These are phyloP conservation scores for Xestobium rufovillosum DNA, from an alignment of 2,888 invertebrate species.

Conservation along the genomic window DNA sequence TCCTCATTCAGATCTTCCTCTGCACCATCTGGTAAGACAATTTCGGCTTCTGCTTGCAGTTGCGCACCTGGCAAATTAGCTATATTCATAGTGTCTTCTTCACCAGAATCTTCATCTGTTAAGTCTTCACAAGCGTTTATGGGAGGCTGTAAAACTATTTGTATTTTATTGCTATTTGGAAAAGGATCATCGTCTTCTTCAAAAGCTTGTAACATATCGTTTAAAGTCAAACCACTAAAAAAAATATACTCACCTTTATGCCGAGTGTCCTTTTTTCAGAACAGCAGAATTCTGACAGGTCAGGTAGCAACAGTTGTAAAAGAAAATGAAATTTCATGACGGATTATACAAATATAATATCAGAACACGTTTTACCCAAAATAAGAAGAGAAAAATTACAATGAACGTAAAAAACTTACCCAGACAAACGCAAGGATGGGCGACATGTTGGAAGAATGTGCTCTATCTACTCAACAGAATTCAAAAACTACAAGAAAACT, in stretches of 20 bases:
- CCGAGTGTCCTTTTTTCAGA: slow-evolving; percentile 4
- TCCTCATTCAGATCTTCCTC: background rate
- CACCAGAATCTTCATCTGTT: slow-evolving; percentile 19
- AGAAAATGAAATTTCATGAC: background rate
- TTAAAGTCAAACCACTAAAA: slow-evolving; percentile 11
- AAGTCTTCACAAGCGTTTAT: slow-evolving; percentile 14
- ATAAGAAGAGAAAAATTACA: background rate
- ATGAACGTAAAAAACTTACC: slow-evolving; percentile 2
- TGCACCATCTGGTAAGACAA: slow-evolving; percentile 6
- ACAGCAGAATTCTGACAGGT: slow-evolving; percentile 1
- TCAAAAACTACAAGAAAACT: slow-evolving; percentile 1
- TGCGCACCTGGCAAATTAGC: slow-evolving; percentile 16
- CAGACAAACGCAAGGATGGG: background rate
- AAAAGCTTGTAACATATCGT: slow-evolving; percentile 10
- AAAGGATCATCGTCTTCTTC: slow-evolving; percentile 17
- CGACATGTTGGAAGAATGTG: background rate
- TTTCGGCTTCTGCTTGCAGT: slow-evolving; percentile 14
- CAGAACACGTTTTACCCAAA: background rate
- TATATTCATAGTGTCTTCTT: slow-evolving; percentile 13
- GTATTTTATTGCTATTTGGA: slow-evolving; percentile 8
- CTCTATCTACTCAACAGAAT: background rate
- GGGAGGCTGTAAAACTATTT: slow-evolving; percentile 14
- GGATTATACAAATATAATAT: background rate
- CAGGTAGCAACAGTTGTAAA: slow-evolving; percentile 1
- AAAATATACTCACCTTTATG: slow-evolving; percentile 1